Evolutionary conservation across 2,113 vertebrate species (phyloP).

Genomic region (Alces alces): DNA sequence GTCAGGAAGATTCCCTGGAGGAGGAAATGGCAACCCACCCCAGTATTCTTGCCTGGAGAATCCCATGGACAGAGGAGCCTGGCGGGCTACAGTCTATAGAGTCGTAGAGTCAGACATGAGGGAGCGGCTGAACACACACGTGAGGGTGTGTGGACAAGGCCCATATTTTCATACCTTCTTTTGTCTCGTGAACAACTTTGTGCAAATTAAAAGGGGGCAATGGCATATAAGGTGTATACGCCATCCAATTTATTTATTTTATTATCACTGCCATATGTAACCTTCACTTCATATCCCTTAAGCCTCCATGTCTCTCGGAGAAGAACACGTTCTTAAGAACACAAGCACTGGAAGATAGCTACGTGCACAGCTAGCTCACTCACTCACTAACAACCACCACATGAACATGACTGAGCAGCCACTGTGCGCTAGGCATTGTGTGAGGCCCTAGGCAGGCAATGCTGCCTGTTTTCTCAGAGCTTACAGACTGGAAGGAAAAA

Average conservation of each 20-base stretch:
- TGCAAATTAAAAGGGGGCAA: not conserved
- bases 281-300: not conserved
- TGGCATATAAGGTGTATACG: accelerated
- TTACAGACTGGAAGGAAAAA: not conserved
- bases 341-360: not conserved
- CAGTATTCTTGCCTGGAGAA: not conserved
- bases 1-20: not conserved
- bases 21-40: not conserved
- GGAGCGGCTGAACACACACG: not conserved
- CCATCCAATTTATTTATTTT: not conserved
- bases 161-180: not conserved
- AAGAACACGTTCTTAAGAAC: not conserved
- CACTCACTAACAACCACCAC: not conserved
- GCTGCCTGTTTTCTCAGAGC: not conserved
- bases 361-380: not conserved
- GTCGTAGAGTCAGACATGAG: not conserved
- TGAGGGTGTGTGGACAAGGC: not conserved
- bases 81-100: not conserved
- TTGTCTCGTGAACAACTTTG: not conserved
- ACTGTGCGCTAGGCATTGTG: too few relatives aligned
- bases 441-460: accelerated
- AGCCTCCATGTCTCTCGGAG: not conserved
- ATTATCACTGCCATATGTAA: not conserved
- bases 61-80: not conserved
- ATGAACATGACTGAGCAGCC: not conserved